Conservation (phyloP, 1,140 invertebrate species). For the Agrypnia vestita region DNA sequence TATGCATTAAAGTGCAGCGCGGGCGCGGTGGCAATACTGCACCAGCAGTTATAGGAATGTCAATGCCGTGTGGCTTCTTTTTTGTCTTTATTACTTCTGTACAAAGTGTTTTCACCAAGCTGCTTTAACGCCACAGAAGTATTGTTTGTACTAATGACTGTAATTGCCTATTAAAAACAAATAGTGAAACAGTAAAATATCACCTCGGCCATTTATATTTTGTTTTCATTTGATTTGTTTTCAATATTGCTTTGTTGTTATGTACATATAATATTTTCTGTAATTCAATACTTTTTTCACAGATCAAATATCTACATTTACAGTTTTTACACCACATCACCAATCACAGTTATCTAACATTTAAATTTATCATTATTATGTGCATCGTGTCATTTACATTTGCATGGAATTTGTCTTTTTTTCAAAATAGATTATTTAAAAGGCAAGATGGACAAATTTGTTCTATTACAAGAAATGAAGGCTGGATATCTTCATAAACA, state of each 20-base stretch:
- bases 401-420: slow-evolving; percentile 19
- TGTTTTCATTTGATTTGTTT: slow-evolving; percentile 20
- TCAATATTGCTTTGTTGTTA: slow-evolving; percentile 44
- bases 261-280: slow-evolving; percentile 36
- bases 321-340: slow-evolving; percentile 26
- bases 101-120: no score
- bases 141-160: background rate
- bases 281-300: slow-evolving; percentile 34
- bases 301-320: slow-evolving; percentile 42
- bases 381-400: slow-evolving; percentile 29
- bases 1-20: no score
- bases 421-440: slow-evolving; percentile 1
- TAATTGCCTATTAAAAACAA: background rate
- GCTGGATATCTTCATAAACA: slow-evolving; percentile 24
- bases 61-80: no score
- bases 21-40: no score
- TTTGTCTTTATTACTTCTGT: no score
- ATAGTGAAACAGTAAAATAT: background rate
- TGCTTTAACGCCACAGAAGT: no score
- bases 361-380: slow-evolving; percentile 37
- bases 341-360: slow-evolving; percentile 45
- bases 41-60: no score
- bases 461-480: slow-evolving; percentile 6
- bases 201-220: background rate
- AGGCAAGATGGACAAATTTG: slow-evolving; percentile 32